These are phyloP conservation scores for Cephalotes varians DNA, from an alignment of 2,888 invertebrate genomes.

Conservation along the genomic window DNA sequence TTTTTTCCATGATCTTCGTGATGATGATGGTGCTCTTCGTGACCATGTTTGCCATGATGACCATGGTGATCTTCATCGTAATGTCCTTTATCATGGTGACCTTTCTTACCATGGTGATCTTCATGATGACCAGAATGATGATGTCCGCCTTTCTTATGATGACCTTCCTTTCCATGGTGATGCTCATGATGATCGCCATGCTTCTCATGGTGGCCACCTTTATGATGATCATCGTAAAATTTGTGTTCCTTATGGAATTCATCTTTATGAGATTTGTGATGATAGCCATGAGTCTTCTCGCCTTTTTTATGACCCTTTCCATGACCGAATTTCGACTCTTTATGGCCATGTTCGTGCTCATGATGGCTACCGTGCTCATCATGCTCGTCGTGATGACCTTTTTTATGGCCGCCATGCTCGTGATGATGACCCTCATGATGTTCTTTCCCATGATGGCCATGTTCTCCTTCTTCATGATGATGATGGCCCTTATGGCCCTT, in stretches of 20 bases:
- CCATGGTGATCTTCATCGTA: slow-evolving; percentile 89
- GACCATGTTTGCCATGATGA: slow-evolving; percentile 88
- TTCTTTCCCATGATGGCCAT: slow-evolving; percentile 88
- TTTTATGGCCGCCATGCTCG: slow-evolving; percentile 89
- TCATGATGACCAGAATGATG: slow-evolving; percentile 89
- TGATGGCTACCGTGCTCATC: slow-evolving; percentile 89
- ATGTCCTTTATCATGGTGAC: slow-evolving; percentile 89
- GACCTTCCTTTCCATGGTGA: slow-evolving; percentile 88
- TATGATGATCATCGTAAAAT: slow-evolving; percentile 92
- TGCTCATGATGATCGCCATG: slow-evolving; percentile 90
- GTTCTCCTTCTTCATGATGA: slow-evolving; percentile 90
- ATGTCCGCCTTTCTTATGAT: slow-evolving; percentile 89
- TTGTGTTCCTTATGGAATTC: slow-evolving; percentile 93
- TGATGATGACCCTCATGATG: slow-evolving; percentile 88
- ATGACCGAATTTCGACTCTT: slow-evolving; percentile 90
- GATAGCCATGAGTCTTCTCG: slow-evolving; percentile 92
- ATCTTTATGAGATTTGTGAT: slow-evolving; percentile 93
- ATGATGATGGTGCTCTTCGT: slow-evolving; percentile 88
- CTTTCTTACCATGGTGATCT: slow-evolving; percentile 89
- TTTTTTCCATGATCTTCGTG: slow-evolving; percentile 88
- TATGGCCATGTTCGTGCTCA: slow-evolving; percentile 89
- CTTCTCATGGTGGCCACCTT: slow-evolving; percentile 90
- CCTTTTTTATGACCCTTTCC: slow-evolving; percentile 93
- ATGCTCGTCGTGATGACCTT: slow-evolving; percentile 89
- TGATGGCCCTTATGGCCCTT: slow-evolving; percentile 93